Conservation (phyloP, 1,140 invertebrate genomes). For the Drosophila serrata region DNA sequence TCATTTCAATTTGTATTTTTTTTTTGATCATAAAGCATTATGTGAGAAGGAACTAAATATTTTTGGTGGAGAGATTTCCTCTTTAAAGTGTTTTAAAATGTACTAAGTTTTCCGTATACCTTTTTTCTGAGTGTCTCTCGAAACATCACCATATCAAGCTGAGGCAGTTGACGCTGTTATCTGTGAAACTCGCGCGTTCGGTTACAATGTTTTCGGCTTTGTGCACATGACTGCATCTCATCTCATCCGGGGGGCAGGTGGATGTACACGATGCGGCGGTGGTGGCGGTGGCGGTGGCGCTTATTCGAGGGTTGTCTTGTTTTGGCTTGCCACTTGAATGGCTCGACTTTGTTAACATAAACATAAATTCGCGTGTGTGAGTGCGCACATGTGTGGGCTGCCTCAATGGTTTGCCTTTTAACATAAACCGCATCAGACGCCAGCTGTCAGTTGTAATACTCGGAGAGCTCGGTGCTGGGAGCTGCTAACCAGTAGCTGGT, state of each 20-base stretch:
- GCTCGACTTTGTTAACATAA: constrained; percentile 81
- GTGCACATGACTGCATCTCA: constrained; percentile 78
- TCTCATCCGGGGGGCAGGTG: constrained; percentile 31
- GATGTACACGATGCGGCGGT: not conserved
- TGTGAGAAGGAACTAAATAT: not conserved
- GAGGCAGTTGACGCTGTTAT: constrained; percentile 55
- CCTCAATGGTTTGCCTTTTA: constrained; percentile 51
- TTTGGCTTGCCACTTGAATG: constrained; percentile 83
- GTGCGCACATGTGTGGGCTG: constrained; percentile 20
- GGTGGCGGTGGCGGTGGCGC: not conserved
- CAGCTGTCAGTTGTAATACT: constrained; percentile 79
- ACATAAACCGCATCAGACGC: constrained; percentile 77
- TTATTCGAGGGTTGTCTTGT: constrained; percentile 50
- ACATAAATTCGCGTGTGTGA: constrained; percentile 69
- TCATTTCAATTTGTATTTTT: not conserved
- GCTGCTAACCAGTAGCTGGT: not conserved
- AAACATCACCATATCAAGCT: constrained; percentile 21
- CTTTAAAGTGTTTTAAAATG: not conserved
- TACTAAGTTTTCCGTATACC: no score
- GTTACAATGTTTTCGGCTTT: constrained; percentile 70
- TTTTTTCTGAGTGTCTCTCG: constrained; percentile 19
- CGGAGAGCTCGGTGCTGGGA: constrained; percentile 10
- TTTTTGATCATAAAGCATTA: not conserved
- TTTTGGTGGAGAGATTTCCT: no score
- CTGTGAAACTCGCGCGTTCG: constrained; percentile 65